Evolutionary conservation across 2,113 vertebrate species (phyloP).

Genomic region (Thryonomys swinderianus): DNA sequence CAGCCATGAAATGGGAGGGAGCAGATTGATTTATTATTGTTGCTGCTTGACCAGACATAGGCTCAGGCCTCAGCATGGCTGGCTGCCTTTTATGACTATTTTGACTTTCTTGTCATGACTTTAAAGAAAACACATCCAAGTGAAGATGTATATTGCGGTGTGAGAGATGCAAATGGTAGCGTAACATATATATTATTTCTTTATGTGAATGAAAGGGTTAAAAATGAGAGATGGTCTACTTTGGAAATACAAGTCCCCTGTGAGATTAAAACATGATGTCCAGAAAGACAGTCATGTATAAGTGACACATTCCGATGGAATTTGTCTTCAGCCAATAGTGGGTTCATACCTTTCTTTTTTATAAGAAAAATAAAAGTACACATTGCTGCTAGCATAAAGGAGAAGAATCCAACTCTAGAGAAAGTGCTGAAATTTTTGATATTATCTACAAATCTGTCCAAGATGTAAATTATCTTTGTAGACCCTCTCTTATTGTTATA

Average conservation of each 20-base stretch:
- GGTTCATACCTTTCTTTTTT: background rate
- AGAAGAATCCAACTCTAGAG: slow-evolving; percentile 26
- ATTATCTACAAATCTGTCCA: slow-evolving; percentile 45
- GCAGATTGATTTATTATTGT: slow-evolving; percentile 61
- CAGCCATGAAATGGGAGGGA: slow-evolving; percentile 62
- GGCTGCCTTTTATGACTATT: slow-evolving; percentile 8
- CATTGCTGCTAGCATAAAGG: background rate
- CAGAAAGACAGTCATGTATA: slow-evolving; percentile 43
- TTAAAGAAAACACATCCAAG: slow-evolving; percentile 62
- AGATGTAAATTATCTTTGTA: slow-evolving; percentile 38
- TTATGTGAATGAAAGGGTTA: background rate
- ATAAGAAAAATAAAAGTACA: slow-evolving; percentile 6
- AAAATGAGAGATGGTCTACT: background rate
- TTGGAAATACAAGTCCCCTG: slow-evolving; percentile 29
- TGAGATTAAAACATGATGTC: slow-evolving; percentile 31
- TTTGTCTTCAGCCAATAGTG: background rate
- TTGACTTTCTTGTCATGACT: slow-evolving; percentile 21
- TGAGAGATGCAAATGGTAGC: background rate
- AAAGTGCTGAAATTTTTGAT: slow-evolving; percentile 26
- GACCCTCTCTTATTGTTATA: slow-evolving; percentile 22
- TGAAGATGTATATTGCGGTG: background rate
- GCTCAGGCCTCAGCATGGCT: slow-evolving; percentile 16
- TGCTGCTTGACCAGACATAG: background rate
- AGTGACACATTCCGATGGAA: slow-evolving; percentile 47
- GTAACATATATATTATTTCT: slow-evolving; percentile 52